Percentiles rank a stretch among this genome's conserved stretches.
phyloP scores from a whole-genome alignment of 2,888 invertebrate genomes.

The Rhorus exstirpatorius region DNA sequence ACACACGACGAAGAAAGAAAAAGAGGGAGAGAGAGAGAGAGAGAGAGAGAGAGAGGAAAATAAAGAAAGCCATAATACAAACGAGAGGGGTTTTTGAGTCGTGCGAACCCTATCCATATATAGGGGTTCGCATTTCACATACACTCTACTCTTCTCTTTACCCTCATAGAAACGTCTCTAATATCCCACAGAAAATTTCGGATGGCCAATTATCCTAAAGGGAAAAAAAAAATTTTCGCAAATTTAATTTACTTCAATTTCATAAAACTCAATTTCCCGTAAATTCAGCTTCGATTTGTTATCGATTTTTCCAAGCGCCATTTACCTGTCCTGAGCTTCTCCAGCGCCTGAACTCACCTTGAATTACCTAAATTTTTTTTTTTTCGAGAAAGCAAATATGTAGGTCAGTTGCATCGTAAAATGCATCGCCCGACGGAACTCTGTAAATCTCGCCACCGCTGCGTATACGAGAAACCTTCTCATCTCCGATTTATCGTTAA shows the following conservation, averaged over 20 bases:
- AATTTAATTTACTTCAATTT: not conserved
- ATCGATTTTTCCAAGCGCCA: not conserved
- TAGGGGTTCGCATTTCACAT: slow-evolving; percentile 44
- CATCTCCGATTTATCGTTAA: slow-evolving; percentile 1
- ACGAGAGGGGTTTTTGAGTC: slow-evolving; percentile 53
- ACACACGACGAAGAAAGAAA: slow-evolving; percentile 32
- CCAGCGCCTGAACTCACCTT: too few species aligned
- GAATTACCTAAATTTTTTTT: too few species aligned
- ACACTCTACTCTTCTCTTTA: slow-evolving; percentile 7
- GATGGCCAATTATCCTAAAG: slow-evolving; percentile 14
- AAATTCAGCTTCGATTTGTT: too few species aligned
- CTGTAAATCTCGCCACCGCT: not conserved
- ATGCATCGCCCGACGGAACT: slow-evolving; percentile 25
- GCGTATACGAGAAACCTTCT: not conserved
- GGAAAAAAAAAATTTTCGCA: not conserved
- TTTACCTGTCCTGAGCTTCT: not conserved
- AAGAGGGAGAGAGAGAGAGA: slow-evolving; percentile 9
- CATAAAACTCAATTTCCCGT: too few species aligned
- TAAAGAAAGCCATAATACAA: slow-evolving; percentile 57
- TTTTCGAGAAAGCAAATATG: too few species aligned
- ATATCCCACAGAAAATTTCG: not conserved
- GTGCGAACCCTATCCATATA: slow-evolving; percentile 47
- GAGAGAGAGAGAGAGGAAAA: slow-evolving; percentile 37
- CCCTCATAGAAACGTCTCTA: not conserved
- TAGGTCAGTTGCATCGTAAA: not conserved